phyloP scores from a whole-genome alignment of 2,888 invertebrate genomes.

The Ariolimax columbianus region DNA sequence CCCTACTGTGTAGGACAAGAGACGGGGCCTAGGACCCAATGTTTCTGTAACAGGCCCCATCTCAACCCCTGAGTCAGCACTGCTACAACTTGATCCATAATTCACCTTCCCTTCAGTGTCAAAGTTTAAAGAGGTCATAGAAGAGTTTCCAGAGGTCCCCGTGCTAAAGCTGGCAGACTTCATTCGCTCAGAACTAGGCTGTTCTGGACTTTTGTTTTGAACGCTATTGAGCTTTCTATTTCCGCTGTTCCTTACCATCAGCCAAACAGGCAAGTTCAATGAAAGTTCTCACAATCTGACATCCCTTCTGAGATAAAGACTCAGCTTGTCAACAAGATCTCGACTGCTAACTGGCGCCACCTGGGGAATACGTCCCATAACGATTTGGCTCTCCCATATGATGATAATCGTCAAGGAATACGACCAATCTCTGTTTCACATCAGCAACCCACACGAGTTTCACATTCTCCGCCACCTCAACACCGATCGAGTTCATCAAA shows the following conservation, averaged over 20 bases:
- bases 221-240: neutral
- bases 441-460: too few species aligned
- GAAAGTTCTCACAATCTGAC: neutral
- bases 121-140: slow-evolving; percentile 47
- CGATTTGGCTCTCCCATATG: too few species aligned
- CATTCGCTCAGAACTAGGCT: slow-evolving; percentile 3
- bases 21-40: slow-evolving; percentile 14
- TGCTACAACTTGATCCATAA: slow-evolving; percentile 21
- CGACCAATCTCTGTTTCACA: too few species aligned
- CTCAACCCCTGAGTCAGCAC: slow-evolving; percentile 43
- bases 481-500: too few species aligned
- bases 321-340: too few species aligned
- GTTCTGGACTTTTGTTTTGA: neutral
- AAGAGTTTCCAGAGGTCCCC: slow-evolving; percentile 42
- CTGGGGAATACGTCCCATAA: too few species aligned
- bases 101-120: slow-evolving; percentile 45
- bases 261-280: neutral
- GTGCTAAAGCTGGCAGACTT: slow-evolving; percentile 19
- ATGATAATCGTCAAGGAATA: too few species aligned
- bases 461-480: too few species aligned
- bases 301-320: too few species aligned
- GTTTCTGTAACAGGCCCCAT: slow-evolving; percentile 40
- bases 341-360: too few species aligned
- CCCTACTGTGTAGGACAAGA: slow-evolving; percentile 48
- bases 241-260: neutral